These are phyloP conservation scores for Altica lythri DNA, from an alignment of 2,888 invertebrate species.

Conservation along the genomic window DNA sequence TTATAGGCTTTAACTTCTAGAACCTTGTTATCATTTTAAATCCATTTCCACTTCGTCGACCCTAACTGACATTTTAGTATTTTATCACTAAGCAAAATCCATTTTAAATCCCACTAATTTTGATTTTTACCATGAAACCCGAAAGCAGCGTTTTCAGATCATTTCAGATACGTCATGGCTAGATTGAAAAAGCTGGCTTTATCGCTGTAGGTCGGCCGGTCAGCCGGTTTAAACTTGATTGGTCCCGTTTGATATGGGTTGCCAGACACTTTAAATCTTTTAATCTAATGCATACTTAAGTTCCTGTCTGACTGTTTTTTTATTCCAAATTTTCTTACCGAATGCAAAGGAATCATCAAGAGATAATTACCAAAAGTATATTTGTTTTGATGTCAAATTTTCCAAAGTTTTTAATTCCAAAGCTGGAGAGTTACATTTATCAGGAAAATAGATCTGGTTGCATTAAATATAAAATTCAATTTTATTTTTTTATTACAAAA, in stretches of 20 bases:
- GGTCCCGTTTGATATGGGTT: conserved; percentile 5
- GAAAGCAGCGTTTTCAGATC: conserved; percentile 4
- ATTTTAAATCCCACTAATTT: not conserved
- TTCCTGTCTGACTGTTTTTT: too few relatives aligned
- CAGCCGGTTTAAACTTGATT: conserved; percentile 5
- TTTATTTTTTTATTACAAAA: conserved; percentile 38
- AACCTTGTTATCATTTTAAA: too few relatives aligned
- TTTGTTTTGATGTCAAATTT: too few relatives aligned
- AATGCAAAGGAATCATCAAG: not conserved
- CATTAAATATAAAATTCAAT: conserved; percentile 44
- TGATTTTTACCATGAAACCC: not conserved
- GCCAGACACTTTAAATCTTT: conserved; percentile 9
- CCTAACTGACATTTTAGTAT: not conserved
- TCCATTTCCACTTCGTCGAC: not conserved
- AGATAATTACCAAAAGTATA: too few relatives aligned
- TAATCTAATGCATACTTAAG: too few relatives aligned
- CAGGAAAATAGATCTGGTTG: conserved; percentile 35
- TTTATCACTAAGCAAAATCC: conserved; percentile 1
- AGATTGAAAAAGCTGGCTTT: conserved; percentile 2
- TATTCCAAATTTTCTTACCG: too few relatives aligned
- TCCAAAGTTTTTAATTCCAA: too few relatives aligned
- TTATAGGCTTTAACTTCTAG: too few relatives aligned
- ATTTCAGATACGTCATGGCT: conserved; percentile 7
- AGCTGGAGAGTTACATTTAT: too few relatives aligned
- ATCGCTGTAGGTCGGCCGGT: not conserved